Conservation (phyloP, 1,140 invertebrate genomes). For the honey bee (Apis mellifera) region Amel_HAv3.1 CM009941.2:10886001-10886500, state of each 20-base stretch:
- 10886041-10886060: neutral
- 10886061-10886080: neutral
- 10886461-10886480: neutral
- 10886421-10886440: neutral
- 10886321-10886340: neutral
- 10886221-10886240: slow-evolving; percentile 92
- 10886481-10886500: no score
- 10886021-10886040: no score
- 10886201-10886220: slow-evolving; percentile 97
- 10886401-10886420: neutral
- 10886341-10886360: neutral
- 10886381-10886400: neutral
- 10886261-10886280: neutral
- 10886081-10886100: neutral
- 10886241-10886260: slow-evolving; percentile 88
- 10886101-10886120: slow-evolving; percentile 91
- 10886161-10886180: slow-evolving; percentile 95
- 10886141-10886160: slow-evolving; percentile 98
- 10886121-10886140: slow-evolving; percentile 98
- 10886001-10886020: no score
- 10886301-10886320: neutral
- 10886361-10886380: neutral
- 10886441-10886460: neutral
- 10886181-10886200: slow-evolving; percentile 96
- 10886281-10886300: neutral